phyloP scores from a whole-genome alignment of 2,797 vertebrate species.

The Tangara arthus region DNA sequence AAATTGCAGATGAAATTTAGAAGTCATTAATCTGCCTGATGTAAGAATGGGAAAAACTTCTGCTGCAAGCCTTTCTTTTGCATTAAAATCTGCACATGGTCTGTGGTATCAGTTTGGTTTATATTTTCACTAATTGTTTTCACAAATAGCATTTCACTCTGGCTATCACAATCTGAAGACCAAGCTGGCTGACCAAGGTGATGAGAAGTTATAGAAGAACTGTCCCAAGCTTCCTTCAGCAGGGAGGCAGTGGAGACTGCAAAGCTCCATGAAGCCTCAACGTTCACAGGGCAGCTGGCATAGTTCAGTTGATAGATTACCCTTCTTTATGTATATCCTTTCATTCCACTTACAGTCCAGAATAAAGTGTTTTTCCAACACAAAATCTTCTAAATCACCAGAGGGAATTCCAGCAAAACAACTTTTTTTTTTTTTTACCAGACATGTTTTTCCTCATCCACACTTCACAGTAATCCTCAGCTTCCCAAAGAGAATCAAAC shows the following conservation, averaged over 20 bases:
- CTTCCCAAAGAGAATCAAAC: not conserved
- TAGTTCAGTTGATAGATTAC: not conserved
- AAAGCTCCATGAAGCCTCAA: not conserved
- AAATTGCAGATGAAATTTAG: not conserved
- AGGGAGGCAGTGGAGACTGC: rapidly evolving
- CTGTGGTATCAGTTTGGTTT: not conserved
- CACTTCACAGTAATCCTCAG: not conserved
- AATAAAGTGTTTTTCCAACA: not conserved
- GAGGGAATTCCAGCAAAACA: not conserved
- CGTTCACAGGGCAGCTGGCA: not conserved
- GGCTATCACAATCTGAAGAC: not conserved
- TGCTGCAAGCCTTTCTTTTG: not conserved
- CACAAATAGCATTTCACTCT: not conserved
- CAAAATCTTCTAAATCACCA: not conserved
- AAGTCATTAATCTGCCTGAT: not conserved
- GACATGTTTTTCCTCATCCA: not conserved
- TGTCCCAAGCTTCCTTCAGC: not conserved
- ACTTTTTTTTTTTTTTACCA: not conserved
- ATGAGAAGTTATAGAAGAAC: not conserved
- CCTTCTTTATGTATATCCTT: not conserved
- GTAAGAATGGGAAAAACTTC: not conserved
- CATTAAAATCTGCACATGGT: not conserved
- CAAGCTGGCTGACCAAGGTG: not conserved
- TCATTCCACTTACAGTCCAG: not conserved
- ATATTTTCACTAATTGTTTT: not conserved